Evolutionary conservation across 2,888 invertebrate species (phyloP).

Genomic region (Parochlus steinenii): DNA sequence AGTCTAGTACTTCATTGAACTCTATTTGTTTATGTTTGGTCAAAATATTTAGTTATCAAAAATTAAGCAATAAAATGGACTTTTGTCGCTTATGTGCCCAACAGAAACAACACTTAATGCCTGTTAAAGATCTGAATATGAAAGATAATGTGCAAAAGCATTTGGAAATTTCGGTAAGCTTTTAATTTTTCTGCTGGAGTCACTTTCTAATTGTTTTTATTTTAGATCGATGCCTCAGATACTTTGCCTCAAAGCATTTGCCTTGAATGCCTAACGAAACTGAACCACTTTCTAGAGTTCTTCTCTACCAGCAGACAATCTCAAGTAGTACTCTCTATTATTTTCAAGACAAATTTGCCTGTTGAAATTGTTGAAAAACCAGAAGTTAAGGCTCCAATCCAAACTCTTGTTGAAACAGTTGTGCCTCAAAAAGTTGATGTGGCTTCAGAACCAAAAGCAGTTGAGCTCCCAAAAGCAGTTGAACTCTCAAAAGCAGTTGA

Average conservation of each 20-base stretch:
- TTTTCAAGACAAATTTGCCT: too few relatives aligned
- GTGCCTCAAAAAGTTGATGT: not conserved
- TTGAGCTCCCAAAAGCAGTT: not conserved
- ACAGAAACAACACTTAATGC: not conserved
- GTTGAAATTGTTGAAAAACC: not conserved
- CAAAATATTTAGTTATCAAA: conserved; percentile 14
- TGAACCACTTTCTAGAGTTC: conserved; percentile 9
- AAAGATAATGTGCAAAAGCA: conserved; percentile 7
- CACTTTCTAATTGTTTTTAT: not conserved
- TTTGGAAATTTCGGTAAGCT: not conserved
- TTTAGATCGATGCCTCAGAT: not conserved
- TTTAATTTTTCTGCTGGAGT: not conserved
- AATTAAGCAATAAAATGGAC: not conserved
- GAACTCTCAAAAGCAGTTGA: not conserved
- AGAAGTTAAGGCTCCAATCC: not conserved
- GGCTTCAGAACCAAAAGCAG: not conserved
- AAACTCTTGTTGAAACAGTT: not conserved
- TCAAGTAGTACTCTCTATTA: conserved; percentile 3
- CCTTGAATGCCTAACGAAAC: conserved; percentile 7
- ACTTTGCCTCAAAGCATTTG: conserved; percentile 1
- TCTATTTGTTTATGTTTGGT: too few relatives aligned
- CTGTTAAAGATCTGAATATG: conserved; percentile 3
- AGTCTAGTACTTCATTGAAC: too few relatives aligned
- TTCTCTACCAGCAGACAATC: not conserved
- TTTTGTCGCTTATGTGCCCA: conserved; percentile 4